phyloP scores from a whole-genome alignment of 2,888 invertebrate species.

The Electrophaes corylata region DNA sequence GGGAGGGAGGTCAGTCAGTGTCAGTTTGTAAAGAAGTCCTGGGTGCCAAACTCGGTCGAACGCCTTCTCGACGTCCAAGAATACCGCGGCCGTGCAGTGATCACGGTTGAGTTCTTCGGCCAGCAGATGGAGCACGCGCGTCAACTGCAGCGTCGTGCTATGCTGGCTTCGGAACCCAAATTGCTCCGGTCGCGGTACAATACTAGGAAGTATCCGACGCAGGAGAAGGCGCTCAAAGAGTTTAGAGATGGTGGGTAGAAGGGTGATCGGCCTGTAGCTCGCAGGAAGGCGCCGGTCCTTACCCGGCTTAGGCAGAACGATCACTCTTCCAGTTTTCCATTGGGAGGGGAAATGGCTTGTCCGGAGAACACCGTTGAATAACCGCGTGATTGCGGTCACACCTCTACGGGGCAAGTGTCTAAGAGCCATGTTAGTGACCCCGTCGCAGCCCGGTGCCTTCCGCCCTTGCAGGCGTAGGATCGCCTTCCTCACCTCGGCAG shows the following conservation, averaged over 20 bases:
- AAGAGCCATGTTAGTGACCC: constrained; percentile 6
- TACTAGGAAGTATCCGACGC: neutral
- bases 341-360: constrained; percentile 14
- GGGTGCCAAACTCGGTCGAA: constrained; percentile 50
- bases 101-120: constrained; percentile 30
- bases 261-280: constrained; percentile 31
- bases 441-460: constrained; percentile 14
- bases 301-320: constrained; percentile 38
- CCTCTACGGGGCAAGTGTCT: neutral
- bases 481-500: constrained; percentile 4
- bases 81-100: constrained; percentile 34
- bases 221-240: constrained; percentile 39
- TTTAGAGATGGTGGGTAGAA: constrained; percentile 32
- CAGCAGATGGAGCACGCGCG: constrained; percentile 37
- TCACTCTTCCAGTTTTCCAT: constrained; percentile 37
- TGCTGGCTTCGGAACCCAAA: constrained; percentile 39
- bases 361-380: constrained; percentile 25
- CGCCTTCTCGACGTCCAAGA: constrained; percentile 39
- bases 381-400: constrained; percentile 1
- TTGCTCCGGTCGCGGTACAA: constrained; percentile 29
- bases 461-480: constrained; percentile 1
- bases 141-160: constrained; percentile 43
- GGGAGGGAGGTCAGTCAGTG: neutral
- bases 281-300: constrained; percentile 33
- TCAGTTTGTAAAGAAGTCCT: constrained; percentile 44